These are phyloP conservation scores for Athalia rosae DNA, from an alignment of 2,888 invertebrate genomes.

Conservation along the genomic window DNA sequence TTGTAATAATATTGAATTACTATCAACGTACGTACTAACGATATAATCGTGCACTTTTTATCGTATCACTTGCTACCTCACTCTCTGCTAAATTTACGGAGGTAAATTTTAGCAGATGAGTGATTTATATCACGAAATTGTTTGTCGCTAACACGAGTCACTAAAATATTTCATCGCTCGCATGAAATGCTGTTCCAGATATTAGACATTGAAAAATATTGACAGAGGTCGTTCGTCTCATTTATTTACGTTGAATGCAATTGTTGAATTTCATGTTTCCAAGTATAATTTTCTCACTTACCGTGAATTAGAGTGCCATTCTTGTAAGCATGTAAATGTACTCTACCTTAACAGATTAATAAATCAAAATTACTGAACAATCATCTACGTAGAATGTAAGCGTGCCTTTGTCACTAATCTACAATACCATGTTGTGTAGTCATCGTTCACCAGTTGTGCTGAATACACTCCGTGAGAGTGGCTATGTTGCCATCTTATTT, in stretches of 20 bases:
- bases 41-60: not conserved
- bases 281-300: slow-evolving; percentile 48
- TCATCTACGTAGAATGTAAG: slow-evolving; percentile 27
- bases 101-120: slow-evolving; percentile 40
- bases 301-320: slow-evolving; percentile 72
- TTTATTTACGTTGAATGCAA: slow-evolving; percentile 26
- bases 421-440: slow-evolving; percentile 23
- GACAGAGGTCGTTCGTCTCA: slow-evolving; percentile 38
- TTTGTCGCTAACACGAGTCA: slow-evolving; percentile 26
- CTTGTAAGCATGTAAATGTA: slow-evolving; percentile 49
- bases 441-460: slow-evolving; percentile 22
- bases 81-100: slow-evolving; percentile 42
- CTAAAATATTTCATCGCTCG: slow-evolving; percentile 14
- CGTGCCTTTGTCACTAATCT: slow-evolving; percentile 24
- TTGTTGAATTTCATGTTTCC: not conserved
- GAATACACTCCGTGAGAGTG: slow-evolving; percentile 10
- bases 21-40: not conserved
- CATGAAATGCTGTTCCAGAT: slow-evolving; percentile 38
- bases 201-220: slow-evolving; percentile 1
- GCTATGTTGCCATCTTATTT: slow-evolving; percentile 7
- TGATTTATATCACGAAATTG: not conserved
- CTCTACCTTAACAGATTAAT: slow-evolving; percentile 48
- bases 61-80: not conserved
- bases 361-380: slow-evolving; percentile 56
- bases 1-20: not conserved